Conservation (phyloP, 2,113 vertebrate species). For the Hydrochoerus hydrochaeris region DNA sequence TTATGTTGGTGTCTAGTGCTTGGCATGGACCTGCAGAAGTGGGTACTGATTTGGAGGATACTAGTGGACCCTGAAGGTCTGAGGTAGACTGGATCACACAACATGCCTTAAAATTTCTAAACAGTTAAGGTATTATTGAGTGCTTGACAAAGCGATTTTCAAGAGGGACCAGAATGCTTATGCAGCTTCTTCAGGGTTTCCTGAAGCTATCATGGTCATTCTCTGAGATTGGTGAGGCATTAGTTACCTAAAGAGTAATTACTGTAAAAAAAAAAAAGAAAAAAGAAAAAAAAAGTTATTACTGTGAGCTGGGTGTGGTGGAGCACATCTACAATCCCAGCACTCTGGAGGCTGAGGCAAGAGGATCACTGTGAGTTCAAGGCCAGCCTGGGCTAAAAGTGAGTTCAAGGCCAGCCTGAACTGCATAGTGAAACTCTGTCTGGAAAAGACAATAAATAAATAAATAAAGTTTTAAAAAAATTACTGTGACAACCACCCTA, state of each 20-base stretch:
- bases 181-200: conserved; percentile 40
- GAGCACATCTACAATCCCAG: too few relatives aligned
- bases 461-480: too few relatives aligned
- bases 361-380: too few relatives aligned
- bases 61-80: not conserved
- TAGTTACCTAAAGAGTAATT: conserved; percentile 32
- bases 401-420: too few relatives aligned
- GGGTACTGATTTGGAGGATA: conserved; percentile 19
- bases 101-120: not conserved
- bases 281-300: not conserved
- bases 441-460: too few relatives aligned
- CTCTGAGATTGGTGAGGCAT: not conserved
- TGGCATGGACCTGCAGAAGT: not conserved
- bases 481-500: not conserved
- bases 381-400: too few relatives aligned
- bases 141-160: not conserved
- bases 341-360: too few relatives aligned
- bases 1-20: not conserved
- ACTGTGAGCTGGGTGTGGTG: not conserved
- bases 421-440: too few relatives aligned
- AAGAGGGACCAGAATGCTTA: not conserved
- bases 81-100: not conserved
- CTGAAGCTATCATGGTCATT: conserved; percentile 34
- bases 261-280: not conserved
- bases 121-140: not conserved